Evolutionary conservation across 2,113 vertebrate species (phyloP).

Genomic region (Sardina pilchardus): DNA sequence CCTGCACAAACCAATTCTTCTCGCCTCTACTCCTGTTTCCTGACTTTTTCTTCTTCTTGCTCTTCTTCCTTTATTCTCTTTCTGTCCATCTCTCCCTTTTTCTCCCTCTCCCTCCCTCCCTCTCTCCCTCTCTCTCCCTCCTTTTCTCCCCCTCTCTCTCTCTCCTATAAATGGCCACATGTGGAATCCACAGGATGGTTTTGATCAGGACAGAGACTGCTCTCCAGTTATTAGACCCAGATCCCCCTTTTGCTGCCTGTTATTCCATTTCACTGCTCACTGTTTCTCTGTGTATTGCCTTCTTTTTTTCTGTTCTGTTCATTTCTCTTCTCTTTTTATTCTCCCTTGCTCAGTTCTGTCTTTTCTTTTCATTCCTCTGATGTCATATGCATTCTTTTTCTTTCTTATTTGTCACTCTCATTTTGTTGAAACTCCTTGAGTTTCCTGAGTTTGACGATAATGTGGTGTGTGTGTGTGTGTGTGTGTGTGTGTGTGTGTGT

Average conservation of each 20-base stretch:
- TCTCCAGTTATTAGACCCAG: conserved; percentile 37
- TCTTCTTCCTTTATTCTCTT: background rate
- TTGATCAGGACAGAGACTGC: conserved; percentile 1
- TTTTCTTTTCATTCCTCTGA: background rate
- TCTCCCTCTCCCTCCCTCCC: background rate
- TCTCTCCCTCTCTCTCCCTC: background rate
- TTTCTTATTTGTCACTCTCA: background rate
- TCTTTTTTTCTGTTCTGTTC: background rate
- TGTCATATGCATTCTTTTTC: background rate
- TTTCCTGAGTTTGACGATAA: conserved; percentile 26
- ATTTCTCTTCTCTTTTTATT: background rate
- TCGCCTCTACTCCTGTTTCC: background rate
- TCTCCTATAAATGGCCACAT: background rate
- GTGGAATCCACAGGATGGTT: conserved; percentile 21
- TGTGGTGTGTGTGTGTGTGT: conserved; percentile 31
- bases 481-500: conserved; percentile 38
- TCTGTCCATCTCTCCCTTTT: background rate
- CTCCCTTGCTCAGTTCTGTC: background rate
- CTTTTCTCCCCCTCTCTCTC: background rate
- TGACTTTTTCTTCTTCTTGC: background rate
- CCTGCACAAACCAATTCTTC: background rate
- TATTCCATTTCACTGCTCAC: background rate
- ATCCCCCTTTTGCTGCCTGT: background rate
- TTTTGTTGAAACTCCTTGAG: background rate
- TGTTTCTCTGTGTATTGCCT: background rate